Evolutionary conservation across 2,113 vertebrate species (phyloP), one percentile per base, ranked within the genome.

Genomic region (Setophaga coronata): DNA sequence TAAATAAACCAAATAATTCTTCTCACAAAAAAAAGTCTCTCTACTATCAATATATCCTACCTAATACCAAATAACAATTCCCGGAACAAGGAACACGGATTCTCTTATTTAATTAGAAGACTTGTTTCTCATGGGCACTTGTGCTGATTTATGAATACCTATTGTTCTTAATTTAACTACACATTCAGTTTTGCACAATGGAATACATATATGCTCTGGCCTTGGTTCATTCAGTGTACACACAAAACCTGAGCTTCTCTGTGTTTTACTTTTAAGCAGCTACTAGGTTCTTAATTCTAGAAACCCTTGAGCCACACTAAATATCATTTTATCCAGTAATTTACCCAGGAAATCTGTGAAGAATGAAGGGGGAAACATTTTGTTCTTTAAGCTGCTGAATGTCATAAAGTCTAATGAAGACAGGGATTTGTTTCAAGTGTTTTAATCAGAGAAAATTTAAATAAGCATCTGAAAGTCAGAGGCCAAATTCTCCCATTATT

Each of bases 31-130:
- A 93, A 78, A 20, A 13, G 6, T 53, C 12, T 95, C 43, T 83
- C 33, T 81, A n/a, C 56, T 92, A 81, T 73, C 82, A 57, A 31
- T 93, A 78, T 45, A 61, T 61, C 87, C 90, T 90, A 71, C 72
- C 77, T 86, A 93, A 91, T 96, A 95, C 79, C 58, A 87, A 71
- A 62, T 89, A 96, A 95, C 95, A 97, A 98, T 97, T 97, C 95
- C 70, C 10, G 96, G 95, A 97, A 97, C 72, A 95, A 96, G 96
- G 79, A 97, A 94, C 80, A 76, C 82, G 64, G 78, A 90, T 96
- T 97, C 93, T 94, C 80, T 95, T 94, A 96, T 97, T 98, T 98
- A 97, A 97, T 98, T 97, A 97, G 94, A 96, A 85, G 83, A 79
- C 51, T 91, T n/a, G 72, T 97, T 98, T 97, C 97, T 97, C 97